A percentile compares a stretch with the other conserved stretches of the same genome.
These are phyloP conservation scores for Caenorhabditis macrosperma DNA, from an alignment of 2,888 invertebrate species.

Conservation along the genomic window DNA sequence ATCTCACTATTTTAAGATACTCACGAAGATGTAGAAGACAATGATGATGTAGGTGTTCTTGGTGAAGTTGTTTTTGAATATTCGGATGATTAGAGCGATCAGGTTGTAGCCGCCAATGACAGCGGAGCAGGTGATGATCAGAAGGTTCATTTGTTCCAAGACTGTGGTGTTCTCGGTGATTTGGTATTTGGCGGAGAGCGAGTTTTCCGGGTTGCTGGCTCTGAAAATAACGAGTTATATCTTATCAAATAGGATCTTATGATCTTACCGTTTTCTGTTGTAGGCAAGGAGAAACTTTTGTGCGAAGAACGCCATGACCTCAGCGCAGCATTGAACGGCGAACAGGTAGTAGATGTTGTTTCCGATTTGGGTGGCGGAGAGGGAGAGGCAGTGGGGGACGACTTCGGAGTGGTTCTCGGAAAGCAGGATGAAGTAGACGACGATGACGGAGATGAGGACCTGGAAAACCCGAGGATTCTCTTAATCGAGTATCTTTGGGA, in stretches of 20 bases:
- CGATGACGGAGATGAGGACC: not conserved
- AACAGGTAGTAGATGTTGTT: not conserved
- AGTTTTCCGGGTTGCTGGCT: not conserved
- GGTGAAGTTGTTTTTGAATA: not conserved
- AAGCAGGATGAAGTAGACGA: not conserved
- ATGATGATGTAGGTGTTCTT: not conserved
- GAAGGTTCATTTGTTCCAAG: not conserved
- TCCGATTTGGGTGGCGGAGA: not conserved
- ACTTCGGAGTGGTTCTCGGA: not conserved
- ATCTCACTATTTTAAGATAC: not conserved
- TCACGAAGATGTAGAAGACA: not conserved
- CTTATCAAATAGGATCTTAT: no score
- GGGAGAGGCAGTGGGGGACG: not conserved
- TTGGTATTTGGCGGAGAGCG: not conserved
- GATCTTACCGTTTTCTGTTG: not conserved
- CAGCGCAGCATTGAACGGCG: not conserved
- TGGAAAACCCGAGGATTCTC: not conserved
- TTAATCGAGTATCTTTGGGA: no score
- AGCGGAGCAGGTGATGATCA: not conserved
- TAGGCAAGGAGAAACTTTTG: no score
- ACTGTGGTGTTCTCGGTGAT: not conserved
- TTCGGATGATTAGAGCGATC: not conserved
- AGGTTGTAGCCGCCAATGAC: not conserved
- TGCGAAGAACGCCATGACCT: not conserved
- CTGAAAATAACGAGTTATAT: no score